Evolutionary conservation across 2,797 vertebrate species (phyloP), one percentile per base, ranked within the genome.

Genomic region (Bovichtus diacanthus): DNA sequence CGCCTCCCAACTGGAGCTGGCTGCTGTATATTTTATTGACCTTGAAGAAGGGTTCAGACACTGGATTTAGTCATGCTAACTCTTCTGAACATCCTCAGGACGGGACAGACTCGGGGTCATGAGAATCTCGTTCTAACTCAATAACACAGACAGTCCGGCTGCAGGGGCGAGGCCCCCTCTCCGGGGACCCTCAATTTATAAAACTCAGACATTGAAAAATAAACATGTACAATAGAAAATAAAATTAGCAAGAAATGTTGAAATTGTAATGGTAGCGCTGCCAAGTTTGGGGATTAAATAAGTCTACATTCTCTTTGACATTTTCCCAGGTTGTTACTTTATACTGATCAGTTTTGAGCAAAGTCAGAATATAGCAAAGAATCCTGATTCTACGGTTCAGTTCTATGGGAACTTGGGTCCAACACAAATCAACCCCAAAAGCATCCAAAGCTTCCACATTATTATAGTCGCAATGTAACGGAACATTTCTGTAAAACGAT

Each of bases 71-170:
- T 78, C 56, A 49, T 19, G 70, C 38, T 55, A 58, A 80, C 63
- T 76, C 39, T 44, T 74, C 51, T 12, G 19, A 74, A 77, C 53
- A 69, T 75, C 72, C 70, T 66, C 39, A 55, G 73, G 62, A 79
- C 25, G 16, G 11, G 38, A 72, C 63, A 75, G 34, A 82, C 50
- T 51, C 38, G 0, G 58, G 89, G 77, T 89, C 86, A 85, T 87
- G 88, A 81, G 90, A 93, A 89, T 70, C 38, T 84, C 69, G 62
- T 75, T 50, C 56, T 38, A 55, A 78, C 68, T 78, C 53, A 75
- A 60, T 77, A 67, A 84, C 29, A 29, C 56, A 85, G 73, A 83
- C 67, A 25, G 46, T 51, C 72, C 66, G 56, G 69, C 74, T 84
- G 70, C 61, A 43, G 67, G 60, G 58, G 47, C 13, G 23, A 58